Percentiles rank a stretch among this genome's conserved stretches.
phyloP scores from a whole-genome alignment of 2,113 vertebrate genomes.

The Trochalopteron elliotii region DNA sequence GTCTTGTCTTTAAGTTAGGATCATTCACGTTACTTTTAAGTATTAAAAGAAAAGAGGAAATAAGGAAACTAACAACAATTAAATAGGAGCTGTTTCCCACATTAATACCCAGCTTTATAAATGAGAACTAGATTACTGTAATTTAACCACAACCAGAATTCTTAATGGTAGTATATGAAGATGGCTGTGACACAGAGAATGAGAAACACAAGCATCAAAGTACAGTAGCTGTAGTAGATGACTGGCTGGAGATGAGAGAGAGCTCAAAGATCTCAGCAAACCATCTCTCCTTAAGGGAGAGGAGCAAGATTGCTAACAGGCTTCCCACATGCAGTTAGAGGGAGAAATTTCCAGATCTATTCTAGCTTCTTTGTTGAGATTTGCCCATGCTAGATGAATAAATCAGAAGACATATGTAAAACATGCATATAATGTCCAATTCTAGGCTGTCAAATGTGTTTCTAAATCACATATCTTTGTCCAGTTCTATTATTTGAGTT shows the following conservation, averaged over 20 bases:
- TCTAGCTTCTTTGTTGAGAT: neutral
- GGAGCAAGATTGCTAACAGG: neutral
- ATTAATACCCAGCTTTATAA: neutral
- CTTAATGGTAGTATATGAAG: neutral
- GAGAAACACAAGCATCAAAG: neutral
- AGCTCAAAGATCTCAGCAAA: neutral
- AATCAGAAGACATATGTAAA: neutral
- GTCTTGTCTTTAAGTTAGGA: neutral
- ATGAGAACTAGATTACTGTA: neutral
- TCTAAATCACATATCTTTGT: neutral
- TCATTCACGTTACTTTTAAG: neutral
- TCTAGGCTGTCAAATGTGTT: neutral
- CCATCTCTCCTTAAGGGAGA: neutral
- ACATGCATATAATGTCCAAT: neutral
- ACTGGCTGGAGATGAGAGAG: neutral
- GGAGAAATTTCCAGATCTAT: neutral
- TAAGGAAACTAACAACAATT: neutral
- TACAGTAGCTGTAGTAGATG: neutral
- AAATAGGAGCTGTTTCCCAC: neutral
- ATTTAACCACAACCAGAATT: neutral
- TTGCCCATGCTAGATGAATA: neutral
- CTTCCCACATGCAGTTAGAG: neutral
- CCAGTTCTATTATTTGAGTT: neutral
- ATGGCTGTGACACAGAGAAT: neutral
- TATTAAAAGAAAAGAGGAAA: neutral